A percentile compares a stretch with the other conserved stretches of the same genome.
Conservation (phyloP, 30 jellyfish, hydroid and myxozoan genomes). For the Aurelia sp. region DNA sequence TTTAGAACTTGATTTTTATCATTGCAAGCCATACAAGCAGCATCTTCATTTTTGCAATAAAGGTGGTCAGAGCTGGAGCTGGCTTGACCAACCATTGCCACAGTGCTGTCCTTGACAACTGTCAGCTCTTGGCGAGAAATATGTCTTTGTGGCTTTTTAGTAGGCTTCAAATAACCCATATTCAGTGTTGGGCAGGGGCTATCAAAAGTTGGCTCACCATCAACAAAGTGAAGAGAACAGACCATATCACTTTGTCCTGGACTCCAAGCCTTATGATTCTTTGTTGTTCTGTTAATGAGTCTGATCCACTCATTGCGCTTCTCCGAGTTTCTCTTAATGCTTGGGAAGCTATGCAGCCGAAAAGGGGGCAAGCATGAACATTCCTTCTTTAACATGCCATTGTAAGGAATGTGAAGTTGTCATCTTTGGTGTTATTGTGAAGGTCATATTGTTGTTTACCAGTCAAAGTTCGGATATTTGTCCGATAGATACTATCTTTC, state of each 20-base stretch:
- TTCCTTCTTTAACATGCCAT: no score
- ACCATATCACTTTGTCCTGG: slow-evolving; percentile 59
- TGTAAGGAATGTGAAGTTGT: no score
- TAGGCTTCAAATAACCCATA: slow-evolving; percentile 37
- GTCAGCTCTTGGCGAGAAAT: not conserved
- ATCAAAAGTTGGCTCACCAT: slow-evolving; percentile 30
- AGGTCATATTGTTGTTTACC: no score
- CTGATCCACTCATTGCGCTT: slow-evolving; percentile 37
- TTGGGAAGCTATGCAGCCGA: slow-evolving; percentile 34
- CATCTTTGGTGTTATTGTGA: no score
- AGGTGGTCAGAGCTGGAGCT: no score
- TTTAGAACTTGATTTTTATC: no score
- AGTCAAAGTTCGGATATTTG: no score
- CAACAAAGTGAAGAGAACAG: slow-evolving; percentile 48
- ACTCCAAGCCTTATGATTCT: slow-evolving; percentile 25
- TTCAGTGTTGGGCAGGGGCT: slow-evolving; percentile 42
- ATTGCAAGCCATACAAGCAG: no score
- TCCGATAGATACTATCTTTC: no score
- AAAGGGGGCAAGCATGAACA: slow-evolving; percentile 40
- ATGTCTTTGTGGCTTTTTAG: slow-evolving; percentile 29
- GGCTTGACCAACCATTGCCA: no score
- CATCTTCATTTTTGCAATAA: no score
- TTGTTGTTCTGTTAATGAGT: slow-evolving; percentile 16
- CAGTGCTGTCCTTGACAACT: no score
- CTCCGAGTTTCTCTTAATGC: slow-evolving; percentile 28